Conservation (phyloP, 1,140 invertebrate genomes). For the Panulirus ornatus region DNA sequence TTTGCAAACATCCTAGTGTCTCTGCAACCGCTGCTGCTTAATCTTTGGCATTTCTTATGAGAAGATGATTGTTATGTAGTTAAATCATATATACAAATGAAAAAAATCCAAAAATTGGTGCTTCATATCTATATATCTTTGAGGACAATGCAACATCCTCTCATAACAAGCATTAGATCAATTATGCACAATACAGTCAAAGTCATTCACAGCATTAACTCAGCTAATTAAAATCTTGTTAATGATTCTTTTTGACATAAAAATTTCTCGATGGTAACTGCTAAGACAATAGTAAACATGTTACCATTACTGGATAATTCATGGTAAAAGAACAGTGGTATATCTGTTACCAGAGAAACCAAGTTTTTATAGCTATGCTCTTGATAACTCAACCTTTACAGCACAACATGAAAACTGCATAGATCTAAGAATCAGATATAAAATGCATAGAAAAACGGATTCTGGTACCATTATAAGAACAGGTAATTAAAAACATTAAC, state of each 20-base stretch:
- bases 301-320: no score
- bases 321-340: no score
- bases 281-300: not conserved
- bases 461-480: not conserved
- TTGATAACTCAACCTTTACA: not conserved
- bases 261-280: not conserved
- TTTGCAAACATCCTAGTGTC: no score
- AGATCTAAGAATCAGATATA: conserved; percentile 7
- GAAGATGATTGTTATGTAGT: no score
- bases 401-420: not conserved
- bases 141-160: no score
- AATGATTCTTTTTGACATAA: not conserved
- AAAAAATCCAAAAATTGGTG: no score
- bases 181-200: not conserved
- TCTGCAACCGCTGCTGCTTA: no score
- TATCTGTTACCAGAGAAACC: no score
- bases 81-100: no score
- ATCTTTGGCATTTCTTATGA: no score
- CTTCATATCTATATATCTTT: no score
- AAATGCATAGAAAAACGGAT: not conserved
- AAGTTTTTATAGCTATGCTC: not conserved
- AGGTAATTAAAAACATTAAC: not conserved
- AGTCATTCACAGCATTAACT: not conserved
- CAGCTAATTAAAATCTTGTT: not conserved
- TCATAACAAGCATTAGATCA: no score